Conservation (phyloP, 1,140 invertebrate genomes). For the Drosophila equinoxialis region DNA sequence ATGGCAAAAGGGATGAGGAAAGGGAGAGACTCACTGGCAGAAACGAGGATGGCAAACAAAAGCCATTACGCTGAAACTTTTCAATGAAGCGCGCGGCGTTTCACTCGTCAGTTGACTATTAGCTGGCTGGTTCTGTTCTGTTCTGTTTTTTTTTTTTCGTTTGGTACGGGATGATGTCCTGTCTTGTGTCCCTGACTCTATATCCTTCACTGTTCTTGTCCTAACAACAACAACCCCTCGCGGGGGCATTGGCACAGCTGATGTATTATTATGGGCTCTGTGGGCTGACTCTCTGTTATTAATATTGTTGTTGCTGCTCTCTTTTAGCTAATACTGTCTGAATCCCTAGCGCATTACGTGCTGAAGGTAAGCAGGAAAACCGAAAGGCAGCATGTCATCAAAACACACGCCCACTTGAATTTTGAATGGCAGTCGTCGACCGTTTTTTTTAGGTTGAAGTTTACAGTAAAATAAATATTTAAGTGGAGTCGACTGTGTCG, state of each 20-base stretch:
- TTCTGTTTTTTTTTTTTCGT: background rate
- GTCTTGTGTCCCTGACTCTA: conserved; percentile 33
- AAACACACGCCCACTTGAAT: conserved; percentile 79
- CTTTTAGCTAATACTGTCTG: conserved; percentile 69
- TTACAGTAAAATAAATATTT: conserved; percentile 80
- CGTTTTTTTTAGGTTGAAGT: conserved; percentile 63
- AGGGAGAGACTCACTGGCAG: background rate
- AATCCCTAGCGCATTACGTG: conserved; percentile 80
- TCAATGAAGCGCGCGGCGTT: conserved; percentile 68
- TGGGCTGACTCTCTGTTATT: conserved; percentile 70
- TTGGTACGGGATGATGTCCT: conserved; percentile 39
- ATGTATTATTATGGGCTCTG: conserved; percentile 75
- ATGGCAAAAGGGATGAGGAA: background rate
- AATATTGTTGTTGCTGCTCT: conserved; percentile 73
- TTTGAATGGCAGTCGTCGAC: conserved; percentile 63
- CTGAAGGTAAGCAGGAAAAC: conserved; percentile 64
- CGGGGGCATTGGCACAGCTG: conserved; percentile 76
- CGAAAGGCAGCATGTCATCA: conserved; percentile 70
- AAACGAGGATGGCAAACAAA: conserved; percentile 66
- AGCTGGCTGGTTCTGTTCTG: conserved; percentile 42
- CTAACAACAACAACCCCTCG: conserved; percentile 59
- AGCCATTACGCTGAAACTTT: conserved; percentile 81
- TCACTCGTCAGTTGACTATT: conserved; percentile 41
- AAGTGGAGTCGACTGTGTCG: conserved; percentile 50
- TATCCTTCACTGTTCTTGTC: conserved; percentile 12